phyloP scores from a whole-genome alignment of 2,113 vertebrate species.

The Pardalotus punctatus region DNA sequence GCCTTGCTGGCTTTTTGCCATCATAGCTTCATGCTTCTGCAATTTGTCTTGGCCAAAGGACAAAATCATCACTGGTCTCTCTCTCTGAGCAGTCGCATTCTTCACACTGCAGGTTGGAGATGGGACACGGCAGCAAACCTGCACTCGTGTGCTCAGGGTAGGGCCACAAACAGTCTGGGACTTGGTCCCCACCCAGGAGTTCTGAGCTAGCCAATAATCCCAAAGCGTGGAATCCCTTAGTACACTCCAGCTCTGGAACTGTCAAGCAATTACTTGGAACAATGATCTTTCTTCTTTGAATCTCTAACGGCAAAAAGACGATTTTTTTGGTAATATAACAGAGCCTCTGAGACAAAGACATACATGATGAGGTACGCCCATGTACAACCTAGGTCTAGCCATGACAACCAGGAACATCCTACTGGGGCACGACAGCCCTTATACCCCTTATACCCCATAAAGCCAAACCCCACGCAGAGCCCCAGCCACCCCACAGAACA shows the following conservation, averaged over 20 bases:
- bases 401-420: neutral
- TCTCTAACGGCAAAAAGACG: neutral
- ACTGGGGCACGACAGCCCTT: neutral
- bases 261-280: neutral
- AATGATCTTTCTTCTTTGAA: neutral
- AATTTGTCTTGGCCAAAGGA: neutral
- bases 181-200: neutral
- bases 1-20: neutral
- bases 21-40: neutral
- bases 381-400: neutral
- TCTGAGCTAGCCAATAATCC: neutral
- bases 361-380: accelerated
- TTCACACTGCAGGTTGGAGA: neutral
- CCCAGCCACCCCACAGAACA: neutral
- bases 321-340: neutral
- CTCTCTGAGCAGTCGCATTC: neutral
- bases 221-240: neutral
- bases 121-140: neutral
- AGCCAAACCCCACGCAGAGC: neutral
- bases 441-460: accelerated
- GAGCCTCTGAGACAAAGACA: neutral
- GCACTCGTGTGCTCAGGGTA: accelerated
- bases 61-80: neutral
- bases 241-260: neutral
- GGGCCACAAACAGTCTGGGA: neutral